Evolutionary conservation across 2,888 invertebrate genomes (phyloP).

Genomic region (Pachliopta kotzebuea): DNA sequence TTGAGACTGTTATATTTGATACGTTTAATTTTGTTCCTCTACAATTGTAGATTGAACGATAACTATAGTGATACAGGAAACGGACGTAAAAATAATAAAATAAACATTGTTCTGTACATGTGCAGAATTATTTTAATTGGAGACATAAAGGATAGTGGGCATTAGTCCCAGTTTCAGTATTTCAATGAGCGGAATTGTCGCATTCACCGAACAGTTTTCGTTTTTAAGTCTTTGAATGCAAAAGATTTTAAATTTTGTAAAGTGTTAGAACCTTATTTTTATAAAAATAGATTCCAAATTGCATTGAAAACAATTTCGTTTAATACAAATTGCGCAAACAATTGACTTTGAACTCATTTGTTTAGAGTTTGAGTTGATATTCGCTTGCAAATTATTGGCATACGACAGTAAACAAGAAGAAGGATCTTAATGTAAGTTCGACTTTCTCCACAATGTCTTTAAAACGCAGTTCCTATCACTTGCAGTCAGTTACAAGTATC

Average conservation of each 20-base stretch:
- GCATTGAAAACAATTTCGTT: constrained; percentile 36
- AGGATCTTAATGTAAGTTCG: neutral
- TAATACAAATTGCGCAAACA: constrained; percentile 34
- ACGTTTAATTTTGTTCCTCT: constrained; percentile 1
- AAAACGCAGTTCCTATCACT: constrained; percentile 9
- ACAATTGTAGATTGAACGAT: constrained; percentile 8
- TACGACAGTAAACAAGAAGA: constrained; percentile 4
- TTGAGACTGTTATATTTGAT: too few species aligned
- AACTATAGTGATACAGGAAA: constrained; percentile 19
- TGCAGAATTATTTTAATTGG: constrained; percentile 67
- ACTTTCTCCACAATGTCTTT: neutral
- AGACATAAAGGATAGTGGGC: constrained; percentile 60
- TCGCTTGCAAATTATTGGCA: constrained; percentile 18
- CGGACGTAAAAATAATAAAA: constrained; percentile 30
- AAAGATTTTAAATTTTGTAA: constrained; percentile 29
- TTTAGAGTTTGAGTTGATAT: constrained; percentile 35
- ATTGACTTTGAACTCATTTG: constrained; percentile 35
- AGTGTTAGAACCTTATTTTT: constrained; percentile 36
- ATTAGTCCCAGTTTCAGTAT: constrained; percentile 62
- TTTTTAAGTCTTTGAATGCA: constrained; percentile 60
- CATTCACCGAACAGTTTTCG: constrained; percentile 53
- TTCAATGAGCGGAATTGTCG: constrained; percentile 69
- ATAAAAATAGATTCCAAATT: constrained; percentile 36
- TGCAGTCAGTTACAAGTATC: constrained; percentile 6
- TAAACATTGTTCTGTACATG: constrained; percentile 38